Conservation (phyloP, 1,140 invertebrate species). For the Acyrthosiphon pisum region DNA sequence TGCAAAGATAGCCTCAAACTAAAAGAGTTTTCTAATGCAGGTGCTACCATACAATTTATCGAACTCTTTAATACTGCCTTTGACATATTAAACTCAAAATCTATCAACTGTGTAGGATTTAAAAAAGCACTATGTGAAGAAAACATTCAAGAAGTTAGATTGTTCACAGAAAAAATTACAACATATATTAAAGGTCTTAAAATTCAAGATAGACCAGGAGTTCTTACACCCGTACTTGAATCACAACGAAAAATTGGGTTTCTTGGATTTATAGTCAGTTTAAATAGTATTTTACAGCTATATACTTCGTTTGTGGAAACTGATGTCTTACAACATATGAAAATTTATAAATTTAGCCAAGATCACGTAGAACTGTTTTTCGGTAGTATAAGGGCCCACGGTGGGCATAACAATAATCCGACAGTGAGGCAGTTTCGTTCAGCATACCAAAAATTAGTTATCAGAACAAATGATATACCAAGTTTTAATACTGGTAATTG, state of each 20-base stretch:
- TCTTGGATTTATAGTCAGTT: too few species aligned
- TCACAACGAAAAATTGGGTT: not conserved
- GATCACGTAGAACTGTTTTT: not conserved
- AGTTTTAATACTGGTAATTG: not conserved
- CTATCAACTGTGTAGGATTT: not conserved
- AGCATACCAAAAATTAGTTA: not conserved
- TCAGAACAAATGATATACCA: not conserved
- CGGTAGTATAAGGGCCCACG: not conserved
- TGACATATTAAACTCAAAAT: conserved; percentile 4
- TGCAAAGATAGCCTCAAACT: too few species aligned
- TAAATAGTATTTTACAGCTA: not conserved
- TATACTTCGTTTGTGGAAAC: not conserved
- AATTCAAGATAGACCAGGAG: not conserved
- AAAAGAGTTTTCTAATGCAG: not conserved
- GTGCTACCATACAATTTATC: not conserved
- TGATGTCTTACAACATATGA: not conserved
- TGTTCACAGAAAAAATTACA: not conserved
- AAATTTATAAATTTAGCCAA: not conserved
- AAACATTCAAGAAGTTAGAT: not conserved
- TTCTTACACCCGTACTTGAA: not conserved
- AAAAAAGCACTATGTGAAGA: not conserved
- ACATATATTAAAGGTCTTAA: not conserved
- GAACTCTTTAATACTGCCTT: not conserved
- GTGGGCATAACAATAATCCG: not conserved
- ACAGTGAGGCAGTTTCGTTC: not conserved